Percentiles rank a stretch among this genome's conserved stretches.
Conservation (phyloP, 2,888 invertebrate species). For the Hirtodrosophila histrioides region DNA sequence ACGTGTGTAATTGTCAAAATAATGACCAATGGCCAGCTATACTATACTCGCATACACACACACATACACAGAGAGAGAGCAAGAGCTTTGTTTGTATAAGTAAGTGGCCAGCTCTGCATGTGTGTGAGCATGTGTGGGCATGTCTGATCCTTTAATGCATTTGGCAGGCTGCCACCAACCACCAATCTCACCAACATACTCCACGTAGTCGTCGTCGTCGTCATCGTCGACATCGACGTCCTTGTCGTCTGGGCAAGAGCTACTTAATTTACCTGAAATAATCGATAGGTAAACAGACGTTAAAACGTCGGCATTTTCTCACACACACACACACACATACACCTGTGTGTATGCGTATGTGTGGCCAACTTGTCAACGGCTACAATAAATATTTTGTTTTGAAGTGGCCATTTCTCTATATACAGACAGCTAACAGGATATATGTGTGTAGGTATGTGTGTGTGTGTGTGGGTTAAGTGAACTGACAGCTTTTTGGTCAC, state of each 20-base stretch:
- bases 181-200: conserved; percentile 47
- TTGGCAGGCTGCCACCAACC: conserved; percentile 68
- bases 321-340: conserved; percentile 36
- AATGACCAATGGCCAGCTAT: conserved; percentile 71
- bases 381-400: conserved; percentile 79
- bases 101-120: conserved; percentile 66
- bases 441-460: neutral
- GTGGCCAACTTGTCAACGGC: conserved; percentile 61
- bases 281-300: conserved; percentile 81
- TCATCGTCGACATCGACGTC: conserved; percentile 19
- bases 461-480: conserved; percentile 57
- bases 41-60: neutral
- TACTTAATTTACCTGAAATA: conserved; percentile 83
- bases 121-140: conserved; percentile 51
- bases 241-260: conserved; percentile 56
- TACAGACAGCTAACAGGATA: conserved; percentile 9
- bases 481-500: conserved; percentile 48
- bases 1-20: conserved; percentile 81
- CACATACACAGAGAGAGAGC: conserved; percentile 9
- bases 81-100: conserved; percentile 70
- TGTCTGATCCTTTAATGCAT: conserved; percentile 81
- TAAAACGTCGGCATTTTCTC: conserved; percentile 77
- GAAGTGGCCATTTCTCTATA: conserved; percentile 57
- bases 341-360: conserved; percentile 7
- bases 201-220: conserved; percentile 22